These are phyloP conservation scores for Pantherophis guttatus DNA, from an alignment of 2,113 vertebrate species.

Conservation along the genomic window DNA sequence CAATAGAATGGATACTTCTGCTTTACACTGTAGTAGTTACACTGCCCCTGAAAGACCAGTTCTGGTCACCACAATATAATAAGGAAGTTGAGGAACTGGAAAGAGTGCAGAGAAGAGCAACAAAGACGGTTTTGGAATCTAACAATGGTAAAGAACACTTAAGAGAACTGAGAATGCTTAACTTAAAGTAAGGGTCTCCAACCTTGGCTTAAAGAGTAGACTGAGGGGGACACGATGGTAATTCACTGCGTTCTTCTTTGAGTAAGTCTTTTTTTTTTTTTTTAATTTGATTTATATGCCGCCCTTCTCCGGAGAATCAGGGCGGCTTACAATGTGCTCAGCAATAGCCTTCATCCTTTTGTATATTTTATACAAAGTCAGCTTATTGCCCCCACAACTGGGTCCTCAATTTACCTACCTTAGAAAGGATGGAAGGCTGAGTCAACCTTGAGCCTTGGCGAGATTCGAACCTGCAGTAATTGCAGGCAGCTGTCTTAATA, in stretches of 20 bases:
- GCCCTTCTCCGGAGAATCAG: too few relatives aligned
- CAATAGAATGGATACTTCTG: background rate
- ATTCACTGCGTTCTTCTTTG: background rate
- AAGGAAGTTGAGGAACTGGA: background rate
- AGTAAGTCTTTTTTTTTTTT: too few relatives aligned
- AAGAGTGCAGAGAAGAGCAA: background rate
- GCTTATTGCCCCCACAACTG: too few relatives aligned
- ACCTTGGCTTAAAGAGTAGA: background rate
- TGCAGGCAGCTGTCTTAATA: too few relatives aligned
- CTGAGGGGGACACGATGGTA: background rate
- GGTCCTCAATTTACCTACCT: too few relatives aligned
- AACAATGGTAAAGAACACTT: background rate
- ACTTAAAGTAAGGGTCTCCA: background rate
- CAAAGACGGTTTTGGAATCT: background rate
- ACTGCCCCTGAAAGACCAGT: background rate
- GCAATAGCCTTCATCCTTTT: too few relatives aligned
- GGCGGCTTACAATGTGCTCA: too few relatives aligned
- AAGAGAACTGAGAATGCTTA: background rate
- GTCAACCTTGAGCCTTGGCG: too few relatives aligned
- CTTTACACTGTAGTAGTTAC: background rate
- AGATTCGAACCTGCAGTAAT: too few relatives aligned
- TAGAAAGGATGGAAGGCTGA: too few relatives aligned
- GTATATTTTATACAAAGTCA: too few relatives aligned
- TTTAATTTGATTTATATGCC: too few relatives aligned
- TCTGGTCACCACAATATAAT: background rate